Base-by-base conservation (phyloP, 2,113 vertebrate genomes). In the Danionella cerebrum region DNA sequence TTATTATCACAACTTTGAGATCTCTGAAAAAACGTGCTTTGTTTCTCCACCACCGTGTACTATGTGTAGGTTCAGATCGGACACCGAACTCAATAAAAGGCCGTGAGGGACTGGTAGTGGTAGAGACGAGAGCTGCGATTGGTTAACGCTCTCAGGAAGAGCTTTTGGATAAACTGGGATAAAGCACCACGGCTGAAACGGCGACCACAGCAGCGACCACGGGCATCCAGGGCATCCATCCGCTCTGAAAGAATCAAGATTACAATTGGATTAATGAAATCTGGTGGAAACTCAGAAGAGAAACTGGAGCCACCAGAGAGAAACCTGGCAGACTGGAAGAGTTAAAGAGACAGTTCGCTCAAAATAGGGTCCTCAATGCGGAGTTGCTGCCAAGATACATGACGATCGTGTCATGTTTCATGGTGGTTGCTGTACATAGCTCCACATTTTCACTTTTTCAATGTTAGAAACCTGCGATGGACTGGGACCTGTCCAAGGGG, bases 191-290 rank as follows among this genome's bases (percentile, higher is more conserved):
- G 73, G 93, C 93, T 73, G 94, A 95, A 82, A 95, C 92, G 67
- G 91, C 94, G 69, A 95, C 94, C 91, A 98, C 91, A 88, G 92
- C 93, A 72, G 94, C 95, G 82, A 97, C 88, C 90, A 95, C 88
- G 83, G 95, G 94, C 91, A 97, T 94, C 96, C 96, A 98, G 89
- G 93, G 91, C 73, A 86, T 83, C 94, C 95, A 96, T 85, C 90
- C 90, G 83, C 88, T 94, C 96, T 98, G 92, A 84, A 79, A 82
- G 58, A 21, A 57, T 33, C 80, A 24, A 24, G 24, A 12, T 51
- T 24, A 36, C 35, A 6, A 62, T 2, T 44, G 10, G 13, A 27
- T 67, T 19, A 57, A 35, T 21, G 24, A 38, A 12, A n/a, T n/a
- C n/a, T n/a, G n/a, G n/a, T n/a, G 14, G 41, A 6, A 21, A 2